Conservation (phyloP, 2,113 vertebrate species). For the Carassius carassius region DNA sequence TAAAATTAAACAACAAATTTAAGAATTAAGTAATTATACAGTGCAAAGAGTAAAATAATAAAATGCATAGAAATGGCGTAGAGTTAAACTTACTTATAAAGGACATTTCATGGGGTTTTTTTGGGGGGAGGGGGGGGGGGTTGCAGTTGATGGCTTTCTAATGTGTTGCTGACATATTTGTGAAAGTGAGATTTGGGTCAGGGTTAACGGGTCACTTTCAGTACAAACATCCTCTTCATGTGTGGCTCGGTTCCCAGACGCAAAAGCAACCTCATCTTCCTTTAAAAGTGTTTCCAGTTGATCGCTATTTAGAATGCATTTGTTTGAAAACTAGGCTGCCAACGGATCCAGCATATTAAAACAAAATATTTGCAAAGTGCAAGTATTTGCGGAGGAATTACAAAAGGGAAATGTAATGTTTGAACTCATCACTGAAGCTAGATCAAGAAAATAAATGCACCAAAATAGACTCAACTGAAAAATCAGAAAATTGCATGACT, state of each 20-base stretch:
- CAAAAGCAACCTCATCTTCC: slow-evolving; percentile 1
- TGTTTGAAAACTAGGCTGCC: neutral
- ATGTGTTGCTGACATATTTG: neutral
- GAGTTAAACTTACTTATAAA: neutral
- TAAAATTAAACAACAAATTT: neutral
- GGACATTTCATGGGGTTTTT: neutral
- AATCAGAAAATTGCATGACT: neutral
- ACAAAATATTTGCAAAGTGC: neutral
- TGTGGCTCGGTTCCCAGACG: slow-evolving; percentile 35
- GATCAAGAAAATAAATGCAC: neutral
- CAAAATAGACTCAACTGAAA: neutral
- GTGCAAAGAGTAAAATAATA: neutral
- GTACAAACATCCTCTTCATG: slow-evolving; percentile 42
- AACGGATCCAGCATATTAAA: slow-evolving; percentile 15
- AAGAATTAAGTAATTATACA: neutral
- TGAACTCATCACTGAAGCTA: neutral
- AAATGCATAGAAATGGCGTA: neutral
- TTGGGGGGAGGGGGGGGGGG: neutral
- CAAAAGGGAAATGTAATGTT: neutral
- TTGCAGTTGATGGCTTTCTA: neutral
- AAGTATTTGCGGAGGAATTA: slow-evolving; percentile 18
- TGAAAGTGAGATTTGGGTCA: slow-evolving; percentile 20
- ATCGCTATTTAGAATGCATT: neutral
- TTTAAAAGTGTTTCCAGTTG: neutral
- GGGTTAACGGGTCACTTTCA: slow-evolving; percentile 33